Evolutionary conservation across 2,797 vertebrate genomes (phyloP).

Genomic region (Eulemur albifrons): DNA sequence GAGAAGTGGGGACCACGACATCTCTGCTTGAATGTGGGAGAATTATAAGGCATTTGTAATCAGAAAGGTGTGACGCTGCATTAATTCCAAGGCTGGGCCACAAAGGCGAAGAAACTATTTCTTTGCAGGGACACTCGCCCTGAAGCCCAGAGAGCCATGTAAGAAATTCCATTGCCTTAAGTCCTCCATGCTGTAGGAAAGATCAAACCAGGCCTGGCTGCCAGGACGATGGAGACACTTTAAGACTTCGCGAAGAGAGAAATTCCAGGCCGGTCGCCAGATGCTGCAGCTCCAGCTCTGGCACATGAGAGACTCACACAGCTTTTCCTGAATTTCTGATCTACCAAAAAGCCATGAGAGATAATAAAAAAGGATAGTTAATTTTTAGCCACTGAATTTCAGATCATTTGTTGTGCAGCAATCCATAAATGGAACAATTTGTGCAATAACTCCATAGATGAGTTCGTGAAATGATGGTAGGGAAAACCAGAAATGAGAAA

Average conservation of each 20-base stretch:
- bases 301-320: neutral
- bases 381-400: neutral
- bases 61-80: neutral
- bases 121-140: neutral
- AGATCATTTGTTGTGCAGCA: neutral
- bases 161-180: neutral
- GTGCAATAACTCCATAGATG: neutral
- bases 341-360: neutral
- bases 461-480: neutral
- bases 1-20: neutral
- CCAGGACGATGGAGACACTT: neutral
- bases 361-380: neutral
- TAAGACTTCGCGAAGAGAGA: neutral
- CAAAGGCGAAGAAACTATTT: neutral
- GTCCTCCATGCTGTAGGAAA: neutral
- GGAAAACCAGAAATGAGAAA: neutral
- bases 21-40: neutral
- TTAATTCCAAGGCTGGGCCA: neutral
- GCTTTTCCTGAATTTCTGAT: neutral
- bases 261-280: neutral
- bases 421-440: neutral
- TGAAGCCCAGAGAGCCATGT: neutral
- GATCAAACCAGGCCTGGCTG: neutral
- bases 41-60: neutral
- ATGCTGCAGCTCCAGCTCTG: neutral